A percentile compares a stretch with the other conserved stretches of the same genome.
phyloP scores from a whole-genome alignment of 2,797 vertebrate species.

The Myotis pilosus region DNA sequence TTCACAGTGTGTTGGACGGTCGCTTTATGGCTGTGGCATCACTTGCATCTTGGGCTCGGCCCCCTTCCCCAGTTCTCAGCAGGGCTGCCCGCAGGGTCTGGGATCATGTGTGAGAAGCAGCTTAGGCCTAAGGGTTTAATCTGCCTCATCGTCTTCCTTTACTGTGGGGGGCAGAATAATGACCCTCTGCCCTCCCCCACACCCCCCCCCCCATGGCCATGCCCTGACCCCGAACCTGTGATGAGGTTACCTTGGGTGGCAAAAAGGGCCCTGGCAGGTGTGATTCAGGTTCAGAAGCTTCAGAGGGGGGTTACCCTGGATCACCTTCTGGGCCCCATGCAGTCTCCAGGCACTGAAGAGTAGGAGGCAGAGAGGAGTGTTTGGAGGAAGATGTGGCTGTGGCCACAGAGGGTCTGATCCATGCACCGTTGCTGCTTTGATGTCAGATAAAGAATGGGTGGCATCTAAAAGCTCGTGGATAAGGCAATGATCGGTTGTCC shows the following conservation, averaged over 20 bases:
- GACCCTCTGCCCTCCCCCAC: no score
- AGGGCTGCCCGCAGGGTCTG: no score
- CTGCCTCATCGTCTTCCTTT: no score
- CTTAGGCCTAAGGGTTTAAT: no score
- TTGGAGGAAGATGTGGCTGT: background rate
- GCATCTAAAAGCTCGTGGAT: background rate
- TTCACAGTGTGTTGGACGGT: background rate
- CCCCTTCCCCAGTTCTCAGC: no score
- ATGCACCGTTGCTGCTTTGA: background rate
- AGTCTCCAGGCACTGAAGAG: background rate
- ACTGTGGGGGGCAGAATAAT: no score
- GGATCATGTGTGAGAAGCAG: no score
- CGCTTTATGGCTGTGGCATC: no score
- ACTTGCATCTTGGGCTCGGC: no score
- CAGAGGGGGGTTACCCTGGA: background rate
- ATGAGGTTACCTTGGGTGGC: background rate
- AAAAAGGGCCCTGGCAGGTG: background rate
- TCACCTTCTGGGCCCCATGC: accelerated
- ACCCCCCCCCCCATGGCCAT: background rate
- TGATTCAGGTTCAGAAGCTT: background rate
- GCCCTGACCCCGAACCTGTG: background rate
- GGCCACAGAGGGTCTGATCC: no score
- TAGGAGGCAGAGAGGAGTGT: background rate
- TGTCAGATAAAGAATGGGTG: background rate
- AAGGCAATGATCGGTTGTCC: background rate